Percentiles rank a stretch among this genome's conserved stretches.
These are phyloP conservation scores for Gobiocypris rarus DNA, from an alignment of 2,113 vertebrate species.

Conservation along the genomic window DNA sequence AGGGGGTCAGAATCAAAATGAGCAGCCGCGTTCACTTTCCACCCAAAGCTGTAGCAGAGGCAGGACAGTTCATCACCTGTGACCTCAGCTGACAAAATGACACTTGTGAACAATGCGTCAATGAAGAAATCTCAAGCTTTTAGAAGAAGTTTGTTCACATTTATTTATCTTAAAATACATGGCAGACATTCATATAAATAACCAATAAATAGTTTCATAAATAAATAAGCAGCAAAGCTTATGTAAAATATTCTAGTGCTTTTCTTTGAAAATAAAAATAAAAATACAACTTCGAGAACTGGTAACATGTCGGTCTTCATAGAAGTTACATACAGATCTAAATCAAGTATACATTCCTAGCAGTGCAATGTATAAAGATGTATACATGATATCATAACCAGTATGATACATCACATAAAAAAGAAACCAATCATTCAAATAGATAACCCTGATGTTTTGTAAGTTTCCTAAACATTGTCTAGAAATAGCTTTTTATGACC, in stretches of 20 bases:
- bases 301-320: slow-evolving; percentile 38
- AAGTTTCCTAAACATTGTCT: neutral
- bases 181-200: neutral
- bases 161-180: slow-evolving; percentile 27
- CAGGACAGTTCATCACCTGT: neutral
- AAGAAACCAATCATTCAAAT: neutral
- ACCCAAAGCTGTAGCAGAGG: neutral
- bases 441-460: neutral
- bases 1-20: neutral
- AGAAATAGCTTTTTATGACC: neutral
- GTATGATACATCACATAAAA: neutral
- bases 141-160: slow-evolving; percentile 26
- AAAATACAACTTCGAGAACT: slow-evolving; percentile 36
- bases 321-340: slow-evolving; percentile 46
- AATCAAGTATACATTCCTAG: neutral
- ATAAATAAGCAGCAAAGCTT: slow-evolving; percentile 58
- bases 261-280: neutral
- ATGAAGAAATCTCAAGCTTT: slow-evolving; percentile 1
- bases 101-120: neutral
- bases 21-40: neutral
- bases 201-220: slow-evolving; percentile 63
- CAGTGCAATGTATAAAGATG: neutral
- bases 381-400: neutral
- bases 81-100: neutral
- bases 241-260: slow-evolving; percentile 54